Evolutionary conservation across 2,113 vertebrate species (phyloP).

Genomic region (human (Homo sapiens)): GRCh38 chrX:15899501-15900000

Average conservation of each 20-base stretch:
- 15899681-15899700: not conserved
- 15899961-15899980: not conserved
- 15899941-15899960: conserved; percentile 9
- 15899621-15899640: not conserved
- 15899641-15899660: not conserved
- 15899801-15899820: conserved; percentile 23
- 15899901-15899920: conserved; percentile 13
- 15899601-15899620: not conserved
- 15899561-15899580: too few species aligned
- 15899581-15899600: too few species aligned
- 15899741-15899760: too few species aligned
- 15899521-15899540: too few species aligned
- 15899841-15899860: not conserved
- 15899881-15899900: not conserved
- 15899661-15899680: not conserved
- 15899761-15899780: too few species aligned
- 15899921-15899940: not conserved
- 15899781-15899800: not conserved
- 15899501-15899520: too few species aligned
- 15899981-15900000: too few species aligned
- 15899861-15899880: not conserved
- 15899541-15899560: too few species aligned
- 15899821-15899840: not conserved
- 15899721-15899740: too few species aligned
- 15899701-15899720: not conserved